phyloP scores from a whole-genome alignment of 2,797 vertebrate species.

The Acipenser transmontanus region DNA sequence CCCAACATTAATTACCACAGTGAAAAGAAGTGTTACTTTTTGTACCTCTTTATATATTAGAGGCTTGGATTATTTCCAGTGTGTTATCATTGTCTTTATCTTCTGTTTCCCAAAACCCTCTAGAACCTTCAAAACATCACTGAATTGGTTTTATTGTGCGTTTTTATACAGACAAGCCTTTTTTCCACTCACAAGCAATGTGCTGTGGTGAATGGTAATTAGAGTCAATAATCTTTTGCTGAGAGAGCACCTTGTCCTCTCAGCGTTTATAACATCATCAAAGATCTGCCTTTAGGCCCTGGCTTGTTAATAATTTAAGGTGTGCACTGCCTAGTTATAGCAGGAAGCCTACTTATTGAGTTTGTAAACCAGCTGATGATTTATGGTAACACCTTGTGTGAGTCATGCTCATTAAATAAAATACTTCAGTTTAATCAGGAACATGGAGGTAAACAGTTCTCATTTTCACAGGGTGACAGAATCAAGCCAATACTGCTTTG shows the following conservation, averaged over 20 bases:
- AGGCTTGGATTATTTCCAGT: conserved; percentile 45
- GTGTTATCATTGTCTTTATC: too few species aligned
- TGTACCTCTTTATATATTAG: conserved; percentile 46
- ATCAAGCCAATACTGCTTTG: background rate
- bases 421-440: conserved; percentile 80
- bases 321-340: conserved; percentile 82
- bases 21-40: too few species aligned
- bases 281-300: conserved; percentile 91
- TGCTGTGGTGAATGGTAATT: conserved; percentile 85
- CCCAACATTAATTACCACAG: too few species aligned
- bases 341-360: conserved; percentile 95
- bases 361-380: conserved; percentile 97
- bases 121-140: too few species aligned
- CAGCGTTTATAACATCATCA: conserved; percentile 97
- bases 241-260: conserved; percentile 95
- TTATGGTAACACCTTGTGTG: conserved; percentile 93
- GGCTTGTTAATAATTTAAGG: conserved; percentile 97
- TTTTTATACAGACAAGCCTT: too few species aligned
- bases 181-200: too few species aligned
- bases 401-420: conserved; percentile 90
- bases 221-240: conserved; percentile 95
- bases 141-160: too few species aligned
- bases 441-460: conserved; percentile 65
- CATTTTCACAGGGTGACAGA: conserved; percentile 51
- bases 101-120: too few species aligned